phyloP scores from a whole-genome alignment of 2,888 invertebrate genomes.

The Dascillus cervinus region DNA sequence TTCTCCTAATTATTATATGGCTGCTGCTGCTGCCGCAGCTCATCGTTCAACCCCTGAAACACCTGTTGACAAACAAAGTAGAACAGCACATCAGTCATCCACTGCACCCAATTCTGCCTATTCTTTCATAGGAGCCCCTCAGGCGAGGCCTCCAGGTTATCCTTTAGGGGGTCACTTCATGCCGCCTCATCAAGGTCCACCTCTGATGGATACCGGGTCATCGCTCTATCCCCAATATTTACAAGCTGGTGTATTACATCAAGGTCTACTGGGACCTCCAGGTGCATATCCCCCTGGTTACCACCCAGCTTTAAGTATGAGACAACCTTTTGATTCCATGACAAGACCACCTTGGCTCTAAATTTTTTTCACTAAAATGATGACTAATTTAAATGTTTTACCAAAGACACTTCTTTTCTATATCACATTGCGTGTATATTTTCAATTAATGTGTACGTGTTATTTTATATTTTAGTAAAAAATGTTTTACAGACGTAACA shows the following conservation, averaged over 20 bases:
- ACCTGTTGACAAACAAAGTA: slow-evolving; percentile 36
- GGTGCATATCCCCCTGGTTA: slow-evolving; percentile 61
- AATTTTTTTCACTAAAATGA: slow-evolving; percentile 13
- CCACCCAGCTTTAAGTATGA: slow-evolving; percentile 53
- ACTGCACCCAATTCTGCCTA: slow-evolving; percentile 41
- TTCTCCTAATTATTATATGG: slow-evolving; percentile 51
- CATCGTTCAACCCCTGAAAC: slow-evolving; percentile 32
- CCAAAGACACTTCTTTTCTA: slow-evolving; percentile 29
- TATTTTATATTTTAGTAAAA: no score
- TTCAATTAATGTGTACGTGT: no score
- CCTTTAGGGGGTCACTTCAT: slow-evolving; percentile 55
- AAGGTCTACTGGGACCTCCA: slow-evolving; percentile 40
- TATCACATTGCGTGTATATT: neutral
- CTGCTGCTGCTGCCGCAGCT: slow-evolving; percentile 45
- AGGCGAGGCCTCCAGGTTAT: slow-evolving; percentile 52
- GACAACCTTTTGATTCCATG: slow-evolving; percentile 66
- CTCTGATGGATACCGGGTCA: slow-evolving; percentile 52
- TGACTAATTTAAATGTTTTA: slow-evolving; percentile 19
- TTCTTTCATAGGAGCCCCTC: slow-evolving; percentile 55
- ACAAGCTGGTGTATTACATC: slow-evolving; percentile 48
- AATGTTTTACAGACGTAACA: no score
- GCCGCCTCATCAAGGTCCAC: slow-evolving; percentile 41
- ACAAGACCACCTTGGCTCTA: slow-evolving; percentile 64
- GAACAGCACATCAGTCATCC: slow-evolving; percentile 42
- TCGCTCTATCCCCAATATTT: slow-evolving; percentile 69